A percentile compares a stretch with the other conserved stretches of the same genome.
phyloP scores from a whole-genome alignment of 2,888 invertebrate species.

The Trachelus stipa region DNA sequence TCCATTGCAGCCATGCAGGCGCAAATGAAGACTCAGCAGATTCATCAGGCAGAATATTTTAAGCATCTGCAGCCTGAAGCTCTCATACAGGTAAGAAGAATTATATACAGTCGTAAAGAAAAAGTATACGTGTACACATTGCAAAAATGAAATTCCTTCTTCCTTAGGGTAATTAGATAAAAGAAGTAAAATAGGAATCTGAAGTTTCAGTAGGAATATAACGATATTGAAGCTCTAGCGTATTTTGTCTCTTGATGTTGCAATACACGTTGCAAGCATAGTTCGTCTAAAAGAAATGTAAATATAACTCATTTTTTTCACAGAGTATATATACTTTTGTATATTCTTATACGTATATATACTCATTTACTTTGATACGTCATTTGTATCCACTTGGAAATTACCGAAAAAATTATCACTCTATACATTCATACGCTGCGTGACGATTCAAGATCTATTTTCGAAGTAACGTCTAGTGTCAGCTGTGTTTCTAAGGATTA shows the following conservation, averaged over 20 bases:
- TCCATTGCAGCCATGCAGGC: slow-evolving; percentile 61
- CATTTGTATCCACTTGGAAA: background rate
- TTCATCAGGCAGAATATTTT: slow-evolving; percentile 73
- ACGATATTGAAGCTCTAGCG: no score
- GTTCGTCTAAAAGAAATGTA: background rate
- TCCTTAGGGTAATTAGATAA: background rate
- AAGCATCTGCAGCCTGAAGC: slow-evolving; percentile 73
- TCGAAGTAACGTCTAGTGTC: background rate
- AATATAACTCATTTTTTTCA: background rate
- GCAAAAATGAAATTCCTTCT: background rate
- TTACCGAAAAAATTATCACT: background rate
- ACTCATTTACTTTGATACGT: background rate
- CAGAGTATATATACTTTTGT: background rate
- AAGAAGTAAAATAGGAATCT: no score
- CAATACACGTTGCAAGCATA: no score
- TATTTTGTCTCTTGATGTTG: no score
- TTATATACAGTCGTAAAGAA: slow-evolving; percentile 35
- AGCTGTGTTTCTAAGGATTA: background rate
- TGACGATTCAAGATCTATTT: background rate
- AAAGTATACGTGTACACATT: background rate
- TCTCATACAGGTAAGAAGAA: slow-evolving; percentile 74
- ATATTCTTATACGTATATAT: background rate
- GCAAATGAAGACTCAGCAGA: slow-evolving; percentile 69
- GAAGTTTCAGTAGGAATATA: no score
- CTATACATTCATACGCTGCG: background rate